Base-by-base conservation (phyloP, 2,797 vertebrate species). In the Bothrops alternatus region DNA sequence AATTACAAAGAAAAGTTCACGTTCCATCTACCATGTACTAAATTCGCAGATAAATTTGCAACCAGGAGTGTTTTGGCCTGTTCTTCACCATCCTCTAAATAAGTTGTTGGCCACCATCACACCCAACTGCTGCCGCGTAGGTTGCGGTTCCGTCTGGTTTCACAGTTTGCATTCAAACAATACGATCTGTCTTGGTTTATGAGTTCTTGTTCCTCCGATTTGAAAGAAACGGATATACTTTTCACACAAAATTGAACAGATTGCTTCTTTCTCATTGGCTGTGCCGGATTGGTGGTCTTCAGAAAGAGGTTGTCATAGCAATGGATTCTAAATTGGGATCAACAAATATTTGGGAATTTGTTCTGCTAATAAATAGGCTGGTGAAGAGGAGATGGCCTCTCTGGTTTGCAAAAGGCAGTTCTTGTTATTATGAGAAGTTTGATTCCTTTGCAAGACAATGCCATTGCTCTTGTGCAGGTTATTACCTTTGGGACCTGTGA, bases 291-390 rank as follows among this genome's bases (percentile, higher is more conserved):
- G 1, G 0, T 87, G 78, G 90, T 95, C 93, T 89, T 0, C 92
- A 92, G 94, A 94, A 95, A 95, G 89, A 61, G 1, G 87, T 97
- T 97, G 90, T 92, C 94, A 96, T 96, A 94, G 95, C 94, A 95
- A 97, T 96, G 92, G 89, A n/a, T 96, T 96, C 95, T 94, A 94
- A 95, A 96, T 93, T 94, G 85, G 95, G 94, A 93, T 90, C 89
- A 86, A 63, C 86, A 93, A 93, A 91, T 94, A 95, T 89, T 95
- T 94, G 92, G 91, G 37, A 89, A 89, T 4, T 87, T 91, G 60
- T 91, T 91, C 69, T 56, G 5, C 58, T 8, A 87, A 53, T 91
- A 93, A 87, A 65, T 90, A 92, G 93, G 82, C 63, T 42, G 90
- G 87, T 6, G 91, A 91, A 94, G 63, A 89, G 91, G 91, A 94